Evolutionary conservation across 2,113 vertebrate species (phyloP).

Genomic region (Melanerpes formicivorus): DNA sequence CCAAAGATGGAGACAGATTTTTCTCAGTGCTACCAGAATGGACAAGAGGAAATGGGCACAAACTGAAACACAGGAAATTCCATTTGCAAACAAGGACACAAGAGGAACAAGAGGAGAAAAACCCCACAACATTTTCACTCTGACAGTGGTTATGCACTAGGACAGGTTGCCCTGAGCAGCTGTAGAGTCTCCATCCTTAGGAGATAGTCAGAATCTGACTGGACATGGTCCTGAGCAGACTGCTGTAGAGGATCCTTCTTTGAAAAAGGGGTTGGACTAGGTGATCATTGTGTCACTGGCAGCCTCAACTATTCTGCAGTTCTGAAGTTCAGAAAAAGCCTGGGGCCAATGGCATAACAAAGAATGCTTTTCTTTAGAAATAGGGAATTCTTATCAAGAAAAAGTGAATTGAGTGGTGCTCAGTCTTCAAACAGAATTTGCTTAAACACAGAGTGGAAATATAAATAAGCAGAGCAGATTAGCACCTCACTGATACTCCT

Average conservation of each 20-base stretch:
- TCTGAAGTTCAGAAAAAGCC: background rate
- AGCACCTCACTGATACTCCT: background rate
- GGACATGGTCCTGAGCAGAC: too few relatives aligned
- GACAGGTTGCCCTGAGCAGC: background rate
- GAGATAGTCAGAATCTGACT: background rate
- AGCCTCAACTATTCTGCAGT: background rate
- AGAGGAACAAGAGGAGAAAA: background rate
- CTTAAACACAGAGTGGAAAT: conserved; percentile 65
- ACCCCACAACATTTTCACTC: background rate
- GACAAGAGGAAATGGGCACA: background rate
- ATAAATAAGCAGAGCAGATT: conserved; percentile 60
- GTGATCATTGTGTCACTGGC: background rate
- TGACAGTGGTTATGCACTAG: background rate
- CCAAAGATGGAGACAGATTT: background rate
- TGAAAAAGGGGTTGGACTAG: background rate
- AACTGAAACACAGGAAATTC: background rate
- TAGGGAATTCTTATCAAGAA: conserved; percentile 17
- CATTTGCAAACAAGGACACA: background rate
- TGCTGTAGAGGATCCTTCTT: too few relatives aligned
- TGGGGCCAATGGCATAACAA: background rate
- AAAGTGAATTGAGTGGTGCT: background rate
- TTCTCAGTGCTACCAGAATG: background rate
- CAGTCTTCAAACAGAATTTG: conserved; percentile 10
- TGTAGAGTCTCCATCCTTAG: background rate
- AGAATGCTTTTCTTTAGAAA: background rate